Evolutionary conservation across 2,888 invertebrate species (phyloP), one percentile per base, ranked within the genome.

Genomic region (Camponotus fellah): DNA sequence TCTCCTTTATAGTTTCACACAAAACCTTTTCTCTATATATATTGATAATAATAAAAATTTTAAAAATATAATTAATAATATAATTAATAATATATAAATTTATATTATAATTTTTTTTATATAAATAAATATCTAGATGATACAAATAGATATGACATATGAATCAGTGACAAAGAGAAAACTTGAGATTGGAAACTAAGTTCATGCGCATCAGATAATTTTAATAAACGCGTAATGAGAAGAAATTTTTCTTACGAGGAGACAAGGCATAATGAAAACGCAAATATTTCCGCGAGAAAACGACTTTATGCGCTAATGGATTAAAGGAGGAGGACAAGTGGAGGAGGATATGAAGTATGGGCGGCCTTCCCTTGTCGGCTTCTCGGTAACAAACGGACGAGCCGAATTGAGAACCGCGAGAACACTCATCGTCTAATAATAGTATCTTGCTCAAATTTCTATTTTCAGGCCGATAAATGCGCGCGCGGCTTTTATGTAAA

Each of bases 351-450:
- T 75, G 69, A 75, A 77, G 72, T 68, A 77, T 58, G 84, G 62
- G 74, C 76, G 60, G 71, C 72, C 79, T 84, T 88, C 77, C 86
- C 32, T 32, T 62, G 81, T 82, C 84, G 82, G 74, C 75, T 74
- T 69, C 9, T 76, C 40, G 37, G 85, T 74, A 81, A 88, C 84
- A 75, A 86, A 69, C 82, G 76, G 65, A 76, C 71, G 26, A 60
- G 43, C 49, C 77, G 84, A 69, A 71, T 66, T 82, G 90, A 87
- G 88, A 83, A 66, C 75, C 81, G 77, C 72, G 85, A 82, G 82
- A 81, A 92, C 92, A 94, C 94, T 94, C 95, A 95, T 95, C 94
- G 92, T 91, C 95, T 95, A 95, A 95, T 96, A 95, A 95, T 96
- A 96, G 95, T 91, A 91, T 92, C 94, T 95, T 94, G 95, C 95